These are phyloP conservation scores for Drosophila colorata DNA, from an alignment of 2,888 invertebrate genomes.

Conservation along the genomic window DNA sequence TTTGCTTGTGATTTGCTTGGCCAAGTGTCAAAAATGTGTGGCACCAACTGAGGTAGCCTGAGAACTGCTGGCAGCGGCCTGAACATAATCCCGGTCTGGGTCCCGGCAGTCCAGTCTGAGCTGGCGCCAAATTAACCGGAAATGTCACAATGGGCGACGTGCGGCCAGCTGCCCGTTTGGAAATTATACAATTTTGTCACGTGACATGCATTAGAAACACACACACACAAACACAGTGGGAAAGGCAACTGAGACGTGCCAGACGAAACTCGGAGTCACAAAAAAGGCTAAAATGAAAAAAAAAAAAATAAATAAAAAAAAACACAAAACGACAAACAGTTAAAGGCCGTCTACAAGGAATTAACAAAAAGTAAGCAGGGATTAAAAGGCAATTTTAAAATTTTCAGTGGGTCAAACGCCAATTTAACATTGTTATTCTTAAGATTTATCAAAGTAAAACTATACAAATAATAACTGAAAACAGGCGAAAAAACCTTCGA, in stretches of 20 bases:
- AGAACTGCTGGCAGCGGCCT: slow-evolving; percentile 22
- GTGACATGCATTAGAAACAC: slow-evolving; percentile 77
- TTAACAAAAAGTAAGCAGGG: slow-evolving; percentile 31
- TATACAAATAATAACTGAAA: neutral
- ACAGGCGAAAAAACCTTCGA: too few relatives aligned
- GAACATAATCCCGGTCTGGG: neutral
- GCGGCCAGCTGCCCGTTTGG: slow-evolving; percentile 74
- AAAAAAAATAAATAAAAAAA: slow-evolving; percentile 11
- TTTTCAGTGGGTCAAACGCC: slow-evolving; percentile 17
- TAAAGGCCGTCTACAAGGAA: slow-evolving; percentile 67
- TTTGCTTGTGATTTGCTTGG: slow-evolving; percentile 67
- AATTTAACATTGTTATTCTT: neutral
- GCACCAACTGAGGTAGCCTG: slow-evolving; percentile 34
- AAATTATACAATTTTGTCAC: slow-evolving; percentile 83
- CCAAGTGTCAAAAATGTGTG: slow-evolving; percentile 78
- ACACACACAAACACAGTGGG: slow-evolving; percentile 42
- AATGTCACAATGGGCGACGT: slow-evolving; percentile 81
- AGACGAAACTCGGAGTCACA: slow-evolving; percentile 49
- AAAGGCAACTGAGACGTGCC: slow-evolving; percentile 65
- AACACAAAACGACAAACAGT: slow-evolving; percentile 66
- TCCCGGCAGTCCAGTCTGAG: slow-evolving; percentile 55
- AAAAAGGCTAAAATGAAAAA: too few relatives aligned
- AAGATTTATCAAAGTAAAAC: neutral
- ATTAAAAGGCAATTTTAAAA: slow-evolving; percentile 35
- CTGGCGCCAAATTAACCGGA: slow-evolving; percentile 82